Percentiles rank a stretch among this genome's conserved stretches.
These are phyloP conservation scores for Prolemur simus DNA, from an alignment of 2,113 vertebrate genomes.

Conservation along the genomic window DNA sequence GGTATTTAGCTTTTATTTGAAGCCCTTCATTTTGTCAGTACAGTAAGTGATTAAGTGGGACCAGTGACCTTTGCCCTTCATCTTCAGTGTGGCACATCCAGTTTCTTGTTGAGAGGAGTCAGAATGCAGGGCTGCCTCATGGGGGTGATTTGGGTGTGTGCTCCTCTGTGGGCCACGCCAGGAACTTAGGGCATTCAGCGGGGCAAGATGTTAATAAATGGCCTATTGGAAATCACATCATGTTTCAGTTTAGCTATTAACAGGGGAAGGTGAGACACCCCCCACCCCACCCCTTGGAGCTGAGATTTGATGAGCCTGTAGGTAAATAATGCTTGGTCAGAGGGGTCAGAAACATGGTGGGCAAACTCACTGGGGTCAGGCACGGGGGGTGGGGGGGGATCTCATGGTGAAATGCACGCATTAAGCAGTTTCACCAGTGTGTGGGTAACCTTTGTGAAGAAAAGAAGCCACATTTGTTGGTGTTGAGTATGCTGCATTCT, in stretches of 20 bases:
- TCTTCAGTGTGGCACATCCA: background rate
- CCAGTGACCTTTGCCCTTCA: background rate
- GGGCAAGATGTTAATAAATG: background rate
- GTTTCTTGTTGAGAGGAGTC: background rate
- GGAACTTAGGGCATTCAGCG: constrained; percentile 36
- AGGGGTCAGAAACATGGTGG: background rate
- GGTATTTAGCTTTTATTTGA: constrained; percentile 8
- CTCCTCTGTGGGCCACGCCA: background rate
- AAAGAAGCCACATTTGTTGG: background rate
- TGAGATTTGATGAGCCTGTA: constrained; percentile 37
- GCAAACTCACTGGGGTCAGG: background rate
- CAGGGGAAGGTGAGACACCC: constrained; percentile 66
- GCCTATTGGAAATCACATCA: constrained; percentile 47
- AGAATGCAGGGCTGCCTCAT: background rate
- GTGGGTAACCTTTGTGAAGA: background rate
- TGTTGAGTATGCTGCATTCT: background rate
- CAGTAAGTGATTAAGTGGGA: background rate
- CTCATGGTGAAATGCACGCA: background rate
- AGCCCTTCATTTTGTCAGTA: background rate
- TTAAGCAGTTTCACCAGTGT: background rate
- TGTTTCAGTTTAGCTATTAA: constrained; percentile 60
- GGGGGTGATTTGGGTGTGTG: background rate
- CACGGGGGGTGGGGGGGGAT: background rate
- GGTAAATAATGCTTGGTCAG: constrained; percentile 53
- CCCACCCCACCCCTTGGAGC: background rate